These are phyloP conservation scores for Chloroclystis v-ata DNA, from an alignment of 2,888 invertebrate species.

Conservation along the genomic window DNA sequence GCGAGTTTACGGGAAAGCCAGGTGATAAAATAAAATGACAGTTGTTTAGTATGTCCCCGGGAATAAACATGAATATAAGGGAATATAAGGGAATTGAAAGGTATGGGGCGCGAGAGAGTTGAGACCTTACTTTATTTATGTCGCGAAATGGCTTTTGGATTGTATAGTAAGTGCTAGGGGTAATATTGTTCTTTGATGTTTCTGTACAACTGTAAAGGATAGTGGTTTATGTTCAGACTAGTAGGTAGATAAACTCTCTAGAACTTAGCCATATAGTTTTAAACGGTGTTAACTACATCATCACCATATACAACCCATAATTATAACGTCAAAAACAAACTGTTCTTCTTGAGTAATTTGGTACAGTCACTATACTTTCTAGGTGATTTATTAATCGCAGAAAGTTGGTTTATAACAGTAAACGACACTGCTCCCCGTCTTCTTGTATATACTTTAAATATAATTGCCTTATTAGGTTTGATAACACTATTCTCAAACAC, in stretches of 20 bases:
- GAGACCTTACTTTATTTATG: conserved; percentile 73
- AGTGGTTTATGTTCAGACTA: conserved; percentile 3
- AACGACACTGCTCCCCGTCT: too few relatives aligned
- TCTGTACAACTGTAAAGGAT: background rate
- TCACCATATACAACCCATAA: too few relatives aligned
- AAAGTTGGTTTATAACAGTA: too few relatives aligned
- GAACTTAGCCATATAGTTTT: too few relatives aligned
- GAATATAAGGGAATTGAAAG: conserved; percentile 67
- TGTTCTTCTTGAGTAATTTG: too few relatives aligned
- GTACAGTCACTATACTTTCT: too few relatives aligned
- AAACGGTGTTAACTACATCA: too few relatives aligned
- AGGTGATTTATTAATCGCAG: too few relatives aligned
- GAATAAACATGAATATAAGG: conserved; percentile 50
- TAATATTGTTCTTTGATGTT: conserved; percentile 29
- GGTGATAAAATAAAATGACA: conserved; percentile 78
- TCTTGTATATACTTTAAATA: too few relatives aligned
- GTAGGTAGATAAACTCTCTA: background rate
- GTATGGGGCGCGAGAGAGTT: conserved; percentile 68
- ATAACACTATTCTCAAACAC: too few relatives aligned
- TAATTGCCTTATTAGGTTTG: too few relatives aligned
- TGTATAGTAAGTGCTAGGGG: conserved; percentile 55
- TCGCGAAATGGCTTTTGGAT: conserved; percentile 70
- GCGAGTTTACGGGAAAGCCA: conserved; percentile 69
- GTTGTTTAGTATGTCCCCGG: conserved; percentile 75
- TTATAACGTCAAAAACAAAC: too few relatives aligned